Conservation (phyloP, 2,113 vertebrate species). For the Phylloscopus trochilus region DNA sequence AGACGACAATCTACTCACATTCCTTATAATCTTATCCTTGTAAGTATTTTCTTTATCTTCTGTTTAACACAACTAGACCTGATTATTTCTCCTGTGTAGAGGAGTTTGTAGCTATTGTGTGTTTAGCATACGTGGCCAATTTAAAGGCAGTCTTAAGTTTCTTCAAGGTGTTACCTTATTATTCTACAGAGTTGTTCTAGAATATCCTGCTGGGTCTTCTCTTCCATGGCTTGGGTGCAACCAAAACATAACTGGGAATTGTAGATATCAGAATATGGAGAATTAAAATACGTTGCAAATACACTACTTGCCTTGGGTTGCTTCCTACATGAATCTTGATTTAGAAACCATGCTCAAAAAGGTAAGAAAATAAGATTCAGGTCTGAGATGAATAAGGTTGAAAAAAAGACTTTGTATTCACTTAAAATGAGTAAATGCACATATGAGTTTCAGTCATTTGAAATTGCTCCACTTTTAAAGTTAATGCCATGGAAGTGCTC, state of each 20-base stretch:
- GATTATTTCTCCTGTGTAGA: neutral
- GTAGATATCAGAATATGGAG: neutral
- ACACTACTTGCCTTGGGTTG: neutral
- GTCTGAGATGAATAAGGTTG: neutral
- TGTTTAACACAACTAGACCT: neutral
- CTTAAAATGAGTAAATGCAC: neutral
- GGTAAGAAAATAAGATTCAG: neutral
- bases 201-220: neutral
- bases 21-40: neutral
- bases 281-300: neutral
- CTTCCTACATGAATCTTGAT: neutral
- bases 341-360: neutral
- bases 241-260: neutral
- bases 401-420: neutral
- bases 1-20: neutral
- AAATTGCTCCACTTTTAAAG: neutral
- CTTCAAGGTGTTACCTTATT: neutral
- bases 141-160: neutral
- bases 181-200: neutral
- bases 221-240: neutral
- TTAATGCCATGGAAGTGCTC: neutral
- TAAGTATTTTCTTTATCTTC: conserved; percentile 6
- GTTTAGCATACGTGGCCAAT: neutral
- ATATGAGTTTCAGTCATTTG: neutral
- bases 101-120: neutral